These are phyloP conservation scores for Sceliomorpha sp. DNA, from an alignment of 2,888 invertebrate species.

Conservation along the genomic window DNA sequence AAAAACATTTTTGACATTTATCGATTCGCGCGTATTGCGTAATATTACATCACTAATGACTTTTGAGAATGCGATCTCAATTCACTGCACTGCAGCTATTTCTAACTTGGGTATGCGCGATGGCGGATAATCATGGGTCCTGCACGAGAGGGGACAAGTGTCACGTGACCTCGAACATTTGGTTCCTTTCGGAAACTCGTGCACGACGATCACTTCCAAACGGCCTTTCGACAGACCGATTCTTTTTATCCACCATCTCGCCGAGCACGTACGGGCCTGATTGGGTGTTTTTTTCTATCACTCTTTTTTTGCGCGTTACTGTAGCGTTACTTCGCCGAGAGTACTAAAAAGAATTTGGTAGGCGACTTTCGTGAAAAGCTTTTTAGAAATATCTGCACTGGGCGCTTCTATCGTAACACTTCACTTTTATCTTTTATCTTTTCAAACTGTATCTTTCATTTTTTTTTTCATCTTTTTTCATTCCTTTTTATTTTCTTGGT, in stretches of 20 bases:
- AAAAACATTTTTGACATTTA: slow-evolving; percentile 32
- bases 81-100: slow-evolving; percentile 73
- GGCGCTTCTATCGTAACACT: slow-evolving; percentile 54
- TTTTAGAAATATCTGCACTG: slow-evolving; percentile 78
- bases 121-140: slow-evolving; percentile 45
- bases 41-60: slow-evolving; percentile 42
- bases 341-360: slow-evolving; percentile 52
- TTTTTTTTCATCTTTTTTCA: slow-evolving; percentile 15
- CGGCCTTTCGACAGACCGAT: slow-evolving; percentile 41
- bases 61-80: slow-evolving; percentile 48
- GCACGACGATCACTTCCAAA: slow-evolving; percentile 38
- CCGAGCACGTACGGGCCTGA: slow-evolving; percentile 61
- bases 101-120: slow-evolving; percentile 63
- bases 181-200: slow-evolving; percentile 43
- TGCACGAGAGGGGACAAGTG: slow-evolving; percentile 26
- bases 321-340: slow-evolving; percentile 40
- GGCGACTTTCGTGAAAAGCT: slow-evolving; percentile 53
- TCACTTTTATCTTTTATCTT: slow-evolving; percentile 41
- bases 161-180: slow-evolving; percentile 44
- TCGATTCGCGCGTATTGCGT: slow-evolving; percentile 23
- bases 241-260: slow-evolving; percentile 47
- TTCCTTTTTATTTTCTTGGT: slow-evolving; percentile 27
- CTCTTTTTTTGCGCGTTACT: slow-evolving; percentile 47
- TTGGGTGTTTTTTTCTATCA: slow-evolving; percentile 58
- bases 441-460: slow-evolving; percentile 19